Conservation (phyloP, 1,140 invertebrate species). For the Sipha flava region DNA sequence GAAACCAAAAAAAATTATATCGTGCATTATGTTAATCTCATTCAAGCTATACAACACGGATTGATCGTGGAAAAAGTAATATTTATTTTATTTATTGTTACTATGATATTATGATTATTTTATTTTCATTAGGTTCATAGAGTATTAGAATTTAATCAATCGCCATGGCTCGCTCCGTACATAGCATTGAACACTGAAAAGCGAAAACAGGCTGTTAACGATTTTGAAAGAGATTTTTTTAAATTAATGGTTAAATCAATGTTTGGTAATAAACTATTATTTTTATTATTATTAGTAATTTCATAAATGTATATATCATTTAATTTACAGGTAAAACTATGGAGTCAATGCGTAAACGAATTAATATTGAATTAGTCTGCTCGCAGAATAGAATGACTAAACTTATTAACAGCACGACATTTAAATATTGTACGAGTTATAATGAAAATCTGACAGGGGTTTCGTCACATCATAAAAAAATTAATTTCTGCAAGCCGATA, state of each 20-base stretch:
- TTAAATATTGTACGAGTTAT: too few species aligned
- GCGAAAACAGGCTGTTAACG: constrained; percentile 42
- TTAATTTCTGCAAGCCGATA: too few species aligned
- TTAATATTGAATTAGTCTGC: too few species aligned
- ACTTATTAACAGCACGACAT: too few species aligned
- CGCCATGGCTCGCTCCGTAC: constrained; percentile 36
- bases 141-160: constrained; percentile 46
- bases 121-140: constrained; percentile 45
- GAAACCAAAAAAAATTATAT: constrained; percentile 44
- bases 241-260: constrained; percentile 46
- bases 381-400: too few species aligned
- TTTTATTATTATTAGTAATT: neutral
- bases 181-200: constrained; percentile 45
- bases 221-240: constrained; percentile 46
- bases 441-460: too few species aligned
- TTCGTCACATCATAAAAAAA: too few species aligned
- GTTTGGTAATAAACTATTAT: neutral
- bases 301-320: too few species aligned
- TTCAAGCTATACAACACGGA: constrained; percentile 46
- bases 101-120: too few species aligned
- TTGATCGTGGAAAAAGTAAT: constrained; percentile 47
- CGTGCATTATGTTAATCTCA: constrained; percentile 47
- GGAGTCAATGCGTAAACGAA: too few species aligned
- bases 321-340: neutral
- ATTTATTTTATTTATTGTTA: constrained; percentile 41